Conservation (phyloP, 2,113 vertebrate species). For the Etheostoma spectabile region DNA sequence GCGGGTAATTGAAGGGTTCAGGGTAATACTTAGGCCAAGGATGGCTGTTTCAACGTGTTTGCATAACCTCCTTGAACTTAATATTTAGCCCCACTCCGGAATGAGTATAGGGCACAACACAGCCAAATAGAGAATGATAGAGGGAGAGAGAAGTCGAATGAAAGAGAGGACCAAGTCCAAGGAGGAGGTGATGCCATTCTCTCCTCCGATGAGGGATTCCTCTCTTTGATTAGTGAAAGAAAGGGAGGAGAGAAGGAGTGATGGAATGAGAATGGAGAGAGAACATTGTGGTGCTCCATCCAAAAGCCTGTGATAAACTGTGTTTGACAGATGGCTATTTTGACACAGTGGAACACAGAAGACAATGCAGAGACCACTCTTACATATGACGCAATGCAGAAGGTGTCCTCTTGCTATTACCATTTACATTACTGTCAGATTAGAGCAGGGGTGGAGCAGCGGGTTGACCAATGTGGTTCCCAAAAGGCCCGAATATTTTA, state of each 20-base stretch:
- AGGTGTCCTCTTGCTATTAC: slow-evolving; percentile 46
- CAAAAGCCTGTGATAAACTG: slow-evolving; percentile 48
- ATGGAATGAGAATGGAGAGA: slow-evolving; percentile 47
- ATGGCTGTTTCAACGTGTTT: slow-evolving; percentile 85
- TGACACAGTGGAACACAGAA: slow-evolving; percentile 31
- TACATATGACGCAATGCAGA: slow-evolving; percentile 44
- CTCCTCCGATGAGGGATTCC: slow-evolving; percentile 29
- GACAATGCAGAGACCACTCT: slow-evolving; percentile 12
- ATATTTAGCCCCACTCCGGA: slow-evolving; percentile 80
- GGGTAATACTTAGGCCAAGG: slow-evolving; percentile 83
- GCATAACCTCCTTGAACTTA: slow-evolving; percentile 85
- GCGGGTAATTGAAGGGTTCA: slow-evolving; percentile 85
- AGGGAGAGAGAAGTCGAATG: slow-evolving; percentile 49
- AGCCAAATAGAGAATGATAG: slow-evolving; percentile 69
- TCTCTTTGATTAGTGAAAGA: slow-evolving; percentile 64
- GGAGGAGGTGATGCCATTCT: slow-evolving; percentile 66
- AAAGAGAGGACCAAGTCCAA: slow-evolving; percentile 61
- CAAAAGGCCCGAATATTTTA: no score
- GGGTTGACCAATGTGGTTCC: no score
- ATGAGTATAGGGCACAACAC: slow-evolving; percentile 69
- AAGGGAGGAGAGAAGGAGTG: slow-evolving; percentile 27
- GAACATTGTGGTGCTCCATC: slow-evolving; percentile 34
- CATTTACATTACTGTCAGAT: slow-evolving; percentile 34
- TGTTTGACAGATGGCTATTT: slow-evolving; percentile 48
- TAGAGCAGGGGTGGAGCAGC: no score